Evolutionary conservation across 1,140 invertebrate species (phyloP).

Genomic region (Mamestra configurata): DNA sequence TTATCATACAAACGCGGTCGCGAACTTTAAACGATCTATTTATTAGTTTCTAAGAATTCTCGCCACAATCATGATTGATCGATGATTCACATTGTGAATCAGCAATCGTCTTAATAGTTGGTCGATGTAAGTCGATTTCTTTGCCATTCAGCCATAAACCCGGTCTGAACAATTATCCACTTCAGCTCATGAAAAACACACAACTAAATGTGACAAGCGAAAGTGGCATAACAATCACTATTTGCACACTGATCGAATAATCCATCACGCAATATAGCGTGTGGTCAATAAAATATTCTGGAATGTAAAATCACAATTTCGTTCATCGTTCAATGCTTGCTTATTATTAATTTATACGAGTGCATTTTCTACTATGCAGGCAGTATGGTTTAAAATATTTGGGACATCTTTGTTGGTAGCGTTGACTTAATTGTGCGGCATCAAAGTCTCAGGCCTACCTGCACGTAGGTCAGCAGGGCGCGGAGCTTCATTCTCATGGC

Average conservation of each 20-base stretch:
- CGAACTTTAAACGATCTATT: conserved; percentile 47
- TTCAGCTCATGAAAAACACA: conserved; percentile 33
- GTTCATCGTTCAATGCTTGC: conserved; percentile 50
- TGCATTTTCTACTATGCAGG: not conserved
- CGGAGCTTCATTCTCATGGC: conserved; percentile 32
- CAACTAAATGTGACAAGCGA: conserved; percentile 51
- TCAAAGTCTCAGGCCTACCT: conserved; percentile 2
- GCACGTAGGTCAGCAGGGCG: conserved; percentile 30
- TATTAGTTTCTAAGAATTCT: conserved; percentile 33
- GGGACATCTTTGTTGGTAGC: not conserved
- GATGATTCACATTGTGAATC: conserved; percentile 47
- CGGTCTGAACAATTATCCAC: conserved; percentile 21
- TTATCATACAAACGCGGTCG: conserved; percentile 4
- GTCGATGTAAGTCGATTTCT: conserved; percentile 20
- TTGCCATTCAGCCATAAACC: conserved; percentile 28
- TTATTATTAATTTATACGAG: conserved; percentile 51
- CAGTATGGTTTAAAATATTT: not conserved
- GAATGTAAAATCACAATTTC: conserved; percentile 62
- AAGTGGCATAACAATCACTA: conserved; percentile 61
- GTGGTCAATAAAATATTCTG: conserved; percentile 58
- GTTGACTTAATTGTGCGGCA: not conserved
- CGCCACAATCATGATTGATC: conserved; percentile 43
- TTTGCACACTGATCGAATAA: conserved; percentile 62
- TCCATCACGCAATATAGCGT: conserved; percentile 75
- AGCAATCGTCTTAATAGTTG: conserved; percentile 28